These are phyloP conservation scores for Caenorhabditis japonica DNA, from an alignment of 2,888 invertebrate species.

Conservation along the genomic window DNA sequence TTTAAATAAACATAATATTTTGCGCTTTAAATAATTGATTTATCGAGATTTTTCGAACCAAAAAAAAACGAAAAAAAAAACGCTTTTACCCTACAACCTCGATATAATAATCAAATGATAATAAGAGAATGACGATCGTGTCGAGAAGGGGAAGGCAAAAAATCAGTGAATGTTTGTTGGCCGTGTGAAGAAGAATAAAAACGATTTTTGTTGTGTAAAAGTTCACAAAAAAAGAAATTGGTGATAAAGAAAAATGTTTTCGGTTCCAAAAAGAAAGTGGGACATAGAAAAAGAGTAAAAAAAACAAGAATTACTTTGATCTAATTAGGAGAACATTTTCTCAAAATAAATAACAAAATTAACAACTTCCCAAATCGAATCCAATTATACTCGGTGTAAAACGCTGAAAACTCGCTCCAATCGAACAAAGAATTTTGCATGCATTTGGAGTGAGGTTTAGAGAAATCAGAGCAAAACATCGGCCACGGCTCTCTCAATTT, in stretches of 20 bases:
- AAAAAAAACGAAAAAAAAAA: too few species aligned
- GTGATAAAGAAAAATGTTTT: conserved; percentile 12
- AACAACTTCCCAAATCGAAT: too few species aligned
- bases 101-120: conserved; percentile 16
- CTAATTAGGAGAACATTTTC: conserved; percentile 26
- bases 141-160: conserved; percentile 52
- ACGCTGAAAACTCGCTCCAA: too few species aligned
- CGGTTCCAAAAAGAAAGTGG: conserved; percentile 12
- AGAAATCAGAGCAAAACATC: too few species aligned
- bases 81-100: conserved; percentile 14
- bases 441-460: too few species aligned
- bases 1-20: too few species aligned
- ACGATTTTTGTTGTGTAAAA: conserved; percentile 4
- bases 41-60: too few species aligned
- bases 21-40: too few species aligned
- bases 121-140: conserved; percentile 26
- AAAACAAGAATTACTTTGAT: conserved; percentile 16
- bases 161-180: conserved; percentile 53
- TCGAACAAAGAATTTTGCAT: too few species aligned
- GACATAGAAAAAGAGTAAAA: background rate
- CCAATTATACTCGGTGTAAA: too few species aligned
- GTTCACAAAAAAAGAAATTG: background rate
- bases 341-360: too few species aligned
- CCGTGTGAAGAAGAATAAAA: conserved; percentile 1
- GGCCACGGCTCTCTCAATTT: too few species aligned